Base-by-base conservation (phyloP, 2,797 vertebrate species). In the Bovichtus diacanthus region DNA sequence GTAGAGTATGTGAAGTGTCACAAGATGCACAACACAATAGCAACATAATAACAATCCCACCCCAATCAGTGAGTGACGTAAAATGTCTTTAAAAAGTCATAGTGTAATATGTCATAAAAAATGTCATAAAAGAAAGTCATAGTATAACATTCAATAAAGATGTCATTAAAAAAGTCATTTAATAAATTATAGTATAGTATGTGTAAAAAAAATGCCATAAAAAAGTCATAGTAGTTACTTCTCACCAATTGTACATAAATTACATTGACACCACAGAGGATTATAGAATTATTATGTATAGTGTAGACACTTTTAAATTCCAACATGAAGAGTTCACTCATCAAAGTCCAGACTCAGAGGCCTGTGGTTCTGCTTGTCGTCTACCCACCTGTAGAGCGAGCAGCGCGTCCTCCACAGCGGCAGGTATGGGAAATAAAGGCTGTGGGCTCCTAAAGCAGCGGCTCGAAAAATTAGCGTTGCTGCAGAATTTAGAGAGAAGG, bases 301-400 rank as follows among this genome's bases (percentile, higher is more conserved):
- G n/a, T 25, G 3, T 38, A 61, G 41, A 41, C 31, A 36, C 12
- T 5, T 34, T 13, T 21, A 55, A 61, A 23, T 70, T 18, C 25
- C 34, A 19, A 19, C 39, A 54, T 23, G 38, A 36, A 6, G 18
- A 43, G 21, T 54, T n/a, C 25, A 11, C 13, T 6, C 21, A 8
- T 44, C 13, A 19, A 18, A 58, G 21, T 66, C 6, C 56, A 39
- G 46, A 58, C 46, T 25, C 23, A 5, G 53, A 43, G 43, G 19
- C 21, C 34, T 46, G 39, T 49, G 2, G 12, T 2, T 58, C 13
- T 13, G 31, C 13, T 23, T 67, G 61, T 21, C 7, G 9, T 76
- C 16, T 8, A 81, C 77, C 65, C n/a, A 91, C 86, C 86, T 89
- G 75, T n/a, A 49, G 64, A 51, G 36, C 15, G 47, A 74, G 51